Percentiles rank a stretch among this genome's conserved stretches.
Conservation (phyloP, 2,113 vertebrate genomes). For the Pimephales promelas region DNA sequence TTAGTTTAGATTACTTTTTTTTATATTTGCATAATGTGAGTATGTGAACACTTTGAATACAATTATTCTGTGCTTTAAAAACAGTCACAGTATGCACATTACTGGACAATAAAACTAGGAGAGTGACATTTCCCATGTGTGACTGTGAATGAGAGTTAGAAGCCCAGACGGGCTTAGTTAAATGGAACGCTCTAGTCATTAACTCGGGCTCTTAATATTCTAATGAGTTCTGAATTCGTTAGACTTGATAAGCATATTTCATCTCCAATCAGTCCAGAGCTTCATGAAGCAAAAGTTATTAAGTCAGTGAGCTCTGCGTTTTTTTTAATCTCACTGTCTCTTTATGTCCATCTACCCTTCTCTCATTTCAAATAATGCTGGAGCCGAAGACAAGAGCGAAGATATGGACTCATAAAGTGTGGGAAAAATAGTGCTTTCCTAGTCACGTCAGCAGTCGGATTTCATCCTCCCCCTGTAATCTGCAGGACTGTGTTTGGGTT, state of each 20-base stretch:
- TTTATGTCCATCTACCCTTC: conserved; percentile 8
- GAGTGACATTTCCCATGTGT: not conserved
- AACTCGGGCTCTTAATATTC: conserved; percentile 28
- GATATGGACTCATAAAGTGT: conserved; percentile 25
- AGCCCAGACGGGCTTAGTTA: not conserved
- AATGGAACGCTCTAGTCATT: conserved; percentile 21
- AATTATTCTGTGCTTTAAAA: not conserved
- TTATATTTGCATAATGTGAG: not conserved
- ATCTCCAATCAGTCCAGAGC: conserved; percentile 21
- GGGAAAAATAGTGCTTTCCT: not conserved
- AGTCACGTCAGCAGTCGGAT: not conserved
- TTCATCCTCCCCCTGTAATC: conserved; percentile 1
- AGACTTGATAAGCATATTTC: conserved; percentile 39
- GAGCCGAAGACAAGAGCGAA: not conserved
- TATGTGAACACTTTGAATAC: not conserved
- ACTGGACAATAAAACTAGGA: not conserved
- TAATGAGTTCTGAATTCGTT: conserved; percentile 48
- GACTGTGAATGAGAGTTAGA: conserved; percentile 7
- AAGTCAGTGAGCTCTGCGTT: not conserved
- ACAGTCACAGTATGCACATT: not conserved
- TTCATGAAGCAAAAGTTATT: conserved; percentile 25
- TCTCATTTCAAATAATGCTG: conserved; percentile 17
- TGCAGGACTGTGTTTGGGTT: conserved; percentile 1
- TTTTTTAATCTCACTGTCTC: conserved; percentile 34
- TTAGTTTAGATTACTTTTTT: no score